Conservation (phyloP, 2,113 vertebrate species). For the Pomatostomus ruficeps region DNA sequence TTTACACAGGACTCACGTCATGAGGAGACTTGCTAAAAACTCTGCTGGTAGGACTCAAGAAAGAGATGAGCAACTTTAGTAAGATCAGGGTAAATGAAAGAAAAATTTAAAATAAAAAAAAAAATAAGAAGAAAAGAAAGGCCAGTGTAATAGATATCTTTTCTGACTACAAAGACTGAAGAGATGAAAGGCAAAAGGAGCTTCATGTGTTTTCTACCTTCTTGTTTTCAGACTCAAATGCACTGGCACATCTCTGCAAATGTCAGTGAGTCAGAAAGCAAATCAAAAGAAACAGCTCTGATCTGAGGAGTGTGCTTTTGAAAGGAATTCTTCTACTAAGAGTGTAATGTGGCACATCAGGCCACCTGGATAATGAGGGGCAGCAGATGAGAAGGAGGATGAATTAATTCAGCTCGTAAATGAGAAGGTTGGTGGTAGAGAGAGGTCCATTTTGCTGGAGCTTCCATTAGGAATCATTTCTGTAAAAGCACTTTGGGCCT, state of each 20-base stretch:
- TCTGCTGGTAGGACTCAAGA: background rate
- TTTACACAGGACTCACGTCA: constrained; percentile 5
- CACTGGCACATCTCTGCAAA: background rate
- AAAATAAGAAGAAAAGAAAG: constrained; percentile 12
- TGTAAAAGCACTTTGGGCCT: background rate
- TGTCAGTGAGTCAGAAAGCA: constrained; percentile 37
- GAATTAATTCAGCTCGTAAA: constrained; percentile 2
- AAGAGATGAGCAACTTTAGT: constrained; percentile 23
- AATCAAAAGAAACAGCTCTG: constrained; percentile 59
- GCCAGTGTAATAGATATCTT: constrained; percentile 26
- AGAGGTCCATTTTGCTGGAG: background rate
- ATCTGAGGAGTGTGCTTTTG: background rate
- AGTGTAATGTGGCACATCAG: constrained; percentile 42
- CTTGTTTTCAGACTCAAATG: constrained; percentile 38
- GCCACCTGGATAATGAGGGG: constrained; percentile 43
- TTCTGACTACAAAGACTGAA: constrained; percentile 59
- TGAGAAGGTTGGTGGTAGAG: constrained; percentile 27
- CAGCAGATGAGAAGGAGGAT: constrained; percentile 34
- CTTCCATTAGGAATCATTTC: background rate
- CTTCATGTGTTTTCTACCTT: constrained; percentile 21
- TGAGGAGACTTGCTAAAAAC: constrained; percentile 12
- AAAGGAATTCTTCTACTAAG: background rate
- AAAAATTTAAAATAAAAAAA: background rate
- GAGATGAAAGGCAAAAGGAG: constrained; percentile 61
- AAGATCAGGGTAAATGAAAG: constrained; percentile 38